Conservation (phyloP, 2,113 vertebrate genomes). For the Columbina picui region DNA sequence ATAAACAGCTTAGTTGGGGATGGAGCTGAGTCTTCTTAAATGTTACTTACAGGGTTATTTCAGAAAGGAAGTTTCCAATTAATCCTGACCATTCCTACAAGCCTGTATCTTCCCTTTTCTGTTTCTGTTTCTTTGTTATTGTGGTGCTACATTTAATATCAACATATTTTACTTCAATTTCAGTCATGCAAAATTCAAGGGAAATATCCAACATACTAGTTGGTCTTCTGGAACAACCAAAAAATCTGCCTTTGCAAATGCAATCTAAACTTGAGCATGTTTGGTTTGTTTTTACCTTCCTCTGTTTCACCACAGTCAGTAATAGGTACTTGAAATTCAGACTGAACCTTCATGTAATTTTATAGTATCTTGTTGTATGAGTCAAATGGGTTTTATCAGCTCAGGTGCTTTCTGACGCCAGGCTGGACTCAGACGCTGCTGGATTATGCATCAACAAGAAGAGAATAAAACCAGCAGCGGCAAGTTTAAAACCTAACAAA, state of each 20-base stretch:
- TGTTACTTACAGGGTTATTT: background rate
- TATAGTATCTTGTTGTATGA: background rate
- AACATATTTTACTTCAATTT: background rate
- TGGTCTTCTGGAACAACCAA: background rate
- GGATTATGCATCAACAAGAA: rapidly evolving
- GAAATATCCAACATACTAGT: rapidly evolving
- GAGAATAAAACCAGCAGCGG: background rate
- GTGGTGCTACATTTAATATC: background rate
- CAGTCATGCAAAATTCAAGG: background rate
- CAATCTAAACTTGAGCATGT: background rate
- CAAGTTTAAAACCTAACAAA: background rate
- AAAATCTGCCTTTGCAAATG: background rate
- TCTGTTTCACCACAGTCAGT: background rate
- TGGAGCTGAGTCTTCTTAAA: background rate
- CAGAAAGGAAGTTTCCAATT: background rate
- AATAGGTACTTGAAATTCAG: background rate
- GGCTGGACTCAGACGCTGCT: background rate
- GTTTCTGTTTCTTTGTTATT: background rate
- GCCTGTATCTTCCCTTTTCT: background rate
- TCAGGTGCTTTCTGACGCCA: background rate
- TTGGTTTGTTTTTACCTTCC: background rate
- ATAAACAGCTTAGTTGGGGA: background rate
- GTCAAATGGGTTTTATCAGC: background rate
- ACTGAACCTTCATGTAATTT: background rate
- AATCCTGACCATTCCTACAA: background rate